Base-by-base conservation (phyloP, 2,797 vertebrate species). In the Danionella dracula region DNA sequence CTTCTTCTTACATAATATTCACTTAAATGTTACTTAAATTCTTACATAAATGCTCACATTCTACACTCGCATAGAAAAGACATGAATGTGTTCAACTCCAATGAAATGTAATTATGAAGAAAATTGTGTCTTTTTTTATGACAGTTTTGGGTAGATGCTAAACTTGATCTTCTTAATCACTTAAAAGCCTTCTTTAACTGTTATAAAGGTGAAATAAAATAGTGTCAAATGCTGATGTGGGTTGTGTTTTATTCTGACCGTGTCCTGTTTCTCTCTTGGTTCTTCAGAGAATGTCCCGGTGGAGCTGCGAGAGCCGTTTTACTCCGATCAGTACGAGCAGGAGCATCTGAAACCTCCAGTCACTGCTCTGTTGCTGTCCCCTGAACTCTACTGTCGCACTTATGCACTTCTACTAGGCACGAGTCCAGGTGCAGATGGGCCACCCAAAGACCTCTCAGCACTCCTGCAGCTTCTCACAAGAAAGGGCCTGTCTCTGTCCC, bases 261-360 rank as follows among this genome's bases (percentile, higher is more conserved):
- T 1, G 4, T 42, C 16, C 6, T 44, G n/a, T 34, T 17, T 37
- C 19, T 35, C 8, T 44, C 27, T 41, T 13, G 44, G 8, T 80
- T 45, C 73, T 53, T 1, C 76, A 93, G 94, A 95, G 67, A 91
- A 91, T n/a, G 88, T 97, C 54, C 94, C 94, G 1, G 84, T 83
- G 45, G 94, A 97, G 84, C 88, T 97, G 70, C 88, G 90, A 65
- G 92, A 94, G 49, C 94, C 93, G n/a, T 96, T 96, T 87, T 97
- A 97, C 83, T 90, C 90, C 0, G 94, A 97, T 84, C 94, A 97
- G 82, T 97, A 97, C 27, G 94, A 94, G 49, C 94, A 97, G 84
- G 94, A 97, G 77, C 94, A 97, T 70, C 88, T 96, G 63, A 97
- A 97, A 81, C 94, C 94, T 0, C 93, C 94, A 0, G 92, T 95